These are phyloP conservation scores for Altica lythri DNA, from an alignment of 2,888 invertebrate species.

Conservation along the genomic window DNA sequence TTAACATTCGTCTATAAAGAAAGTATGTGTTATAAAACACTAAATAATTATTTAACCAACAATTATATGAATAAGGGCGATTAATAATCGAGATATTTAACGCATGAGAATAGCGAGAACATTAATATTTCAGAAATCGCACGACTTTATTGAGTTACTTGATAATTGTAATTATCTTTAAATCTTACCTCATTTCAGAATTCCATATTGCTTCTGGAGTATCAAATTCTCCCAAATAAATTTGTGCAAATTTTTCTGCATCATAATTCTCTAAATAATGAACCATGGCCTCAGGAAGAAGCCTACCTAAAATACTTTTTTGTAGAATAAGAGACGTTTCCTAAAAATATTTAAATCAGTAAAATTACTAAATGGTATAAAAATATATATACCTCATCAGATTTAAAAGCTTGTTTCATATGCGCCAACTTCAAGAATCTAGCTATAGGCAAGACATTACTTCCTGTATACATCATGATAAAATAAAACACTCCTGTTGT, in stretches of 20 bases:
- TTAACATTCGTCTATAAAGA: conserved; percentile 77
- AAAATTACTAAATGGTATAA: no score
- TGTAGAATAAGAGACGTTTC: conserved; percentile 80
- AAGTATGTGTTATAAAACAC: neutral
- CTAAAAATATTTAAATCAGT: conserved; percentile 34
- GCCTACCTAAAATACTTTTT: conserved; percentile 88
- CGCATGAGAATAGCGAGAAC: neutral
- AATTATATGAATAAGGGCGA: neutral
- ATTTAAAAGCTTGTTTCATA: conserved; percentile 91
- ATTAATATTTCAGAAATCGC: no score
- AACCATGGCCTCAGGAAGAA: conserved; percentile 98
- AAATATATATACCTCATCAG: conserved; percentile 79
- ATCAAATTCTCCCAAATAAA: conserved; percentile 97
- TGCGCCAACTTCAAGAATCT: conserved; percentile 93
- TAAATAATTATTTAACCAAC: neutral
- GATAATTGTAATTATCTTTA: no score
- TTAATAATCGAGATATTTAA: neutral
- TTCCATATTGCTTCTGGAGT: conserved; percentile 99
- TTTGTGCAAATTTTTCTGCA: conserved; percentile 97
- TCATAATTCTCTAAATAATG: conserved; percentile 98
- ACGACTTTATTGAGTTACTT: no score
- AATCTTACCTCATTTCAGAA: conserved; percentile 83
- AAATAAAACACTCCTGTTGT: conserved; percentile 97
- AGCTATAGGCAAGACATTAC: conserved; percentile 95
- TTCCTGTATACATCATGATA: conserved; percentile 98